phyloP scores from a whole-genome alignment of 2,888 invertebrate genomes.

The Periphyllus acericola region DNA sequence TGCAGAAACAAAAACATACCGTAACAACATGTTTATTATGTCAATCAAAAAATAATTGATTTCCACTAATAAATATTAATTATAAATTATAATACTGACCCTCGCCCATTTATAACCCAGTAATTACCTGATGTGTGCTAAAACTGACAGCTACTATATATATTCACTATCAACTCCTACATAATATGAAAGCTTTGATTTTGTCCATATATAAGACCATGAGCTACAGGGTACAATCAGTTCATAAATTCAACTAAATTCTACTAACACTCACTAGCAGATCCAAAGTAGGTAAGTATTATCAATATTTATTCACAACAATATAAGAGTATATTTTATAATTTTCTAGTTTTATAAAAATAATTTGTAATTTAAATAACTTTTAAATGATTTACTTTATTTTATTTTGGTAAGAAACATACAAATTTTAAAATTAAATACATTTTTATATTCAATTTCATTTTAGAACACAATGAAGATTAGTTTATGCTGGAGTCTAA shows the following conservation, averaged over 20 bases:
- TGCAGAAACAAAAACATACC: no score
- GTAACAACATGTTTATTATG: constrained; percentile 24
- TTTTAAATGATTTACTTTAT: background rate
- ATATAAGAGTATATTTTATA: background rate
- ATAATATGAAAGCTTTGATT: background rate
- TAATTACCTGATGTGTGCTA: constrained; percentile 36
- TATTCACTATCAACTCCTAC: constrained; percentile 1
- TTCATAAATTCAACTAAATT: background rate
- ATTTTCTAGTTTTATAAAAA: background rate
- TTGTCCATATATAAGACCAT: constrained; percentile 24
- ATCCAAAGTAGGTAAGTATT: constrained; percentile 4
- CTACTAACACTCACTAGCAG: background rate
- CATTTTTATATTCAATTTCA: background rate
- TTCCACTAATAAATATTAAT: constrained; percentile 40
- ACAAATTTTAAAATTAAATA: background rate
- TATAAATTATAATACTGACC: constrained; percentile 28
- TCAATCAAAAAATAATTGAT: constrained; percentile 54
- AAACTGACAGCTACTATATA: constrained; percentile 35
- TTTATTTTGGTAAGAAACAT: background rate
- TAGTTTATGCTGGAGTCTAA: constrained; percentile 19
- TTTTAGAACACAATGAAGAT: constrained; percentile 54
- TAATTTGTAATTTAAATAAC: background rate
- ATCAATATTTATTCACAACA: background rate
- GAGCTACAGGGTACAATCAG: constrained; percentile 1
- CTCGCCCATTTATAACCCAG: constrained; percentile 23